phyloP scores from a whole-genome alignment of 1,140 invertebrate species.

The Lethrus apterus region DNA sequence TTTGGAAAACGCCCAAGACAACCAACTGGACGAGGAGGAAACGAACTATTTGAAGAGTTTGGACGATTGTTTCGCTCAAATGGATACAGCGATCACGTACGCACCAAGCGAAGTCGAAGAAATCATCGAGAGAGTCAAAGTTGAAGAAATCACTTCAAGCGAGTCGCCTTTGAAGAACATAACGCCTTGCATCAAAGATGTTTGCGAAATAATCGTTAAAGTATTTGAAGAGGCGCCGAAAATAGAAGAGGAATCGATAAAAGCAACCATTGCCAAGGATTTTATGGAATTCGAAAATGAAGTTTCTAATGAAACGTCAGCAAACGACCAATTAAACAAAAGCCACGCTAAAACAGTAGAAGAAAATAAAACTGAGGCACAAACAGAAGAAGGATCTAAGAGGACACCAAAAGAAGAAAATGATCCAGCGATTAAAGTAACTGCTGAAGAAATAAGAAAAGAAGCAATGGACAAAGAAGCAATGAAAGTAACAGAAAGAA shows the following conservation, averaged over 20 bases:
- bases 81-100: conserved; percentile 11
- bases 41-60: conserved; percentile 17
- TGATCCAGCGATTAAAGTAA: neutral
- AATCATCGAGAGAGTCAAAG: conserved; percentile 34
- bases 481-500: no score
- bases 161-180: conserved; percentile 34
- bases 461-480: neutral
- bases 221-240: conserved; percentile 13
- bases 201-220: conserved; percentile 21
- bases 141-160: conserved; percentile 36
- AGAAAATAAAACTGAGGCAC: conserved; percentile 1
- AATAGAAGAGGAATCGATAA: no score
- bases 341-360: no score
- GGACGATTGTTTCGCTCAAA: no score
- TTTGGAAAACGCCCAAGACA: neutral
- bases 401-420: neutral
- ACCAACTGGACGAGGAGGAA: conserved; percentile 12
- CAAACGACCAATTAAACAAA: no score
- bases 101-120: conserved; percentile 6
- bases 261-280: no score
- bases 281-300: no score
- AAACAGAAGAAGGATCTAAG: neutral
- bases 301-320: no score
- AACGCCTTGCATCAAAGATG: conserved; percentile 16
- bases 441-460: neutral